Evolutionary conservation across 2,797 vertebrate genomes (phyloP).

Genomic region (Dendrocincla fuliginosa): DNA sequence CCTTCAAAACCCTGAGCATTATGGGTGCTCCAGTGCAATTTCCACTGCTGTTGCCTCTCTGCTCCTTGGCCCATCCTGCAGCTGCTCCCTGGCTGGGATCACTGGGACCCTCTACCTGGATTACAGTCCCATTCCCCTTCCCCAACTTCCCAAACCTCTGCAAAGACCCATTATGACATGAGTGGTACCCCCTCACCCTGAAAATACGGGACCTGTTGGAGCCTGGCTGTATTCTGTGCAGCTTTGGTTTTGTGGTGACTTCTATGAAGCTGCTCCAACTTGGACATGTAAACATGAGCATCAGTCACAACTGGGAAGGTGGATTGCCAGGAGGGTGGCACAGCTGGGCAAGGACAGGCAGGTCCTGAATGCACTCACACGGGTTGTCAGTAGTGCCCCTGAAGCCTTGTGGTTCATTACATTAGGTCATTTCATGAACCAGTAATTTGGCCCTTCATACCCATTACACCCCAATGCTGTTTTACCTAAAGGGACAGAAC

Average conservation of each 20-base stretch:
- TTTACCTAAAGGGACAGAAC: neutral
- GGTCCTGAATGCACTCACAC: neutral
- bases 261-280: conserved; percentile 1
- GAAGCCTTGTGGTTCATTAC: neutral
- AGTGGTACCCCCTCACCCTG: conserved; percentile 44
- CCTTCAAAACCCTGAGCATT: conserved; percentile 53
- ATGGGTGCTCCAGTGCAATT: conserved; percentile 56
- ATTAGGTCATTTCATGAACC: neutral
- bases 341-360: neutral
- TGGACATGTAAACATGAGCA: conserved; percentile 26
- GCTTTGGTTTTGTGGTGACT: conserved; percentile 37
- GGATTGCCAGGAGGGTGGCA: neutral
- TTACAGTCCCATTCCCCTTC: conserved; percentile 53
- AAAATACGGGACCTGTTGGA: conserved; percentile 1
- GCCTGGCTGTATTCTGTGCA: conserved; percentile 17
- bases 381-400: neutral
- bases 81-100: conserved; percentile 53
- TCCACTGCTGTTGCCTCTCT: conserved; percentile 47
- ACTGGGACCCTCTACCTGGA: conserved; percentile 59
- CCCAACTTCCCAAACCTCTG: conserved; percentile 43
- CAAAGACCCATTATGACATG: neutral
- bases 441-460: neutral
- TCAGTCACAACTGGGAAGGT: fast-evolving
- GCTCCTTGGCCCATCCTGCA: conserved; percentile 60
- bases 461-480: too few species aligned